Evolutionary conservation across 2,797 vertebrate genomes (phyloP), one percentile per base, ranked within the genome.

Genomic region (Chelmon rostratus): DNA sequence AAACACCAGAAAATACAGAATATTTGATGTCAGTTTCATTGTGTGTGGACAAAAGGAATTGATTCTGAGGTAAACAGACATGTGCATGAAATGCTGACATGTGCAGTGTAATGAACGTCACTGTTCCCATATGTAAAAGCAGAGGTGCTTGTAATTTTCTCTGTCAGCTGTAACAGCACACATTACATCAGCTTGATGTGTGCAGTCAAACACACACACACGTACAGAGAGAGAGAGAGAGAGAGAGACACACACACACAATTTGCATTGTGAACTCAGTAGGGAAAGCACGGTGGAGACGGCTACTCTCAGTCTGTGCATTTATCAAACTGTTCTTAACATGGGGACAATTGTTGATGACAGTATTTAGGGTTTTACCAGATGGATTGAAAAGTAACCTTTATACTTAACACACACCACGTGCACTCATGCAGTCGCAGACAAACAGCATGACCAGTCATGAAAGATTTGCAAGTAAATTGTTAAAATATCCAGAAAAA

Each of bases 291-390:
- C 19, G 21, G 78, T 67, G 49, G 38, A 86, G 79, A 83, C 11
- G 5, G 67, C 56, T 78, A 53, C 46, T 89, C 25, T 50, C 50
- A 62, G 53, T 70, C 33, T 61, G 33, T 67, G 11, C 76, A 88
- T 92, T 76, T 66, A 87, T 91, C 86, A 90, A 68, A 83, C 35
- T 71, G 65, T 52, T 78, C 53, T 69, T 61, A 82, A 73, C 66
- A 58, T 66, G 42, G 35, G 28, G 65, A 84, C 63, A 85, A 82
- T 86, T 87, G 79, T 62, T 86, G 80, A 88, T 90, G 88, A 92
- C 87, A 87, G 84, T 75, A 72, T 78, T 85, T 73, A 72, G 69
- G 78, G 79, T 83, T 84, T 91, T 73, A 76, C 54, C 71, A 87
- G 76, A 85, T 75, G 68, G 58, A 68, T 33, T 78, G 42, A 78